A percentile compares a stretch with the other conserved stretches of the same genome.
phyloP scores from a whole-genome alignment of 1,140 invertebrate species.

The Ruditapes philippinarum region DNA sequence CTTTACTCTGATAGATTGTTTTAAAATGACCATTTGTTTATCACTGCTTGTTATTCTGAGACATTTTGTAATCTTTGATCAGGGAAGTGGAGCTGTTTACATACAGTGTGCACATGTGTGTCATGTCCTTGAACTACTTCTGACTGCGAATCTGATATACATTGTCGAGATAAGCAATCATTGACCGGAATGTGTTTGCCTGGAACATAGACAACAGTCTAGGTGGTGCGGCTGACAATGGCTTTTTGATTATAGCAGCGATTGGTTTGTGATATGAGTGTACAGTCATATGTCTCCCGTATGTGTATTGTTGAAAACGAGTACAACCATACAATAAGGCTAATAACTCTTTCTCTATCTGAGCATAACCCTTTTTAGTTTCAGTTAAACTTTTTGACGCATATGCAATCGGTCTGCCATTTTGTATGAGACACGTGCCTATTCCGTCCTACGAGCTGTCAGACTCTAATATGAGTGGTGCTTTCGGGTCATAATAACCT shows the following conservation, averaged over 20 bases:
- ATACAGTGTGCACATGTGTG: background rate
- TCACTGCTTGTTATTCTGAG: background rate
- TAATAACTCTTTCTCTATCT: slow-evolving; percentile 87
- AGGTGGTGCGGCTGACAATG: slow-evolving; percentile 10
- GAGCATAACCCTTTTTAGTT: slow-evolving; percentile 83
- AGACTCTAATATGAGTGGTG: slow-evolving; percentile 70
- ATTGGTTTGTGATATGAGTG: slow-evolving; percentile 41
- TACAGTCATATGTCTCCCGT: too few relatives aligned
- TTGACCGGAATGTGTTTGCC: slow-evolving; percentile 36
- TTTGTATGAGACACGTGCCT: slow-evolving; percentile 85
- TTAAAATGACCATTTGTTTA: background rate
- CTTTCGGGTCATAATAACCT: slow-evolving; percentile 72
- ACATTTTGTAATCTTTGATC: background rate
- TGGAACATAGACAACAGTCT: slow-evolving; percentile 11
- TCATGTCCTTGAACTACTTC: background rate
- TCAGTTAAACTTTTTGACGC: slow-evolving; percentile 82
- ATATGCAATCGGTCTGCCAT: slow-evolving; percentile 84
- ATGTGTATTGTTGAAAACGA: slow-evolving; percentile 81
- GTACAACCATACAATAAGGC: slow-evolving; percentile 83
- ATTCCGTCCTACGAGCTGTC: slow-evolving; percentile 82
- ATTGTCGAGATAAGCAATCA: slow-evolving; percentile 24
- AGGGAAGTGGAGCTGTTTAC: background rate
- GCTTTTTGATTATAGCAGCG: background rate
- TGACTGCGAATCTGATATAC: background rate
- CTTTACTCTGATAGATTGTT: slow-evolving; percentile 19